phyloP scores from a whole-genome alignment of 1,140 invertebrate genomes.

The Palaemon carinicauda region DNA sequence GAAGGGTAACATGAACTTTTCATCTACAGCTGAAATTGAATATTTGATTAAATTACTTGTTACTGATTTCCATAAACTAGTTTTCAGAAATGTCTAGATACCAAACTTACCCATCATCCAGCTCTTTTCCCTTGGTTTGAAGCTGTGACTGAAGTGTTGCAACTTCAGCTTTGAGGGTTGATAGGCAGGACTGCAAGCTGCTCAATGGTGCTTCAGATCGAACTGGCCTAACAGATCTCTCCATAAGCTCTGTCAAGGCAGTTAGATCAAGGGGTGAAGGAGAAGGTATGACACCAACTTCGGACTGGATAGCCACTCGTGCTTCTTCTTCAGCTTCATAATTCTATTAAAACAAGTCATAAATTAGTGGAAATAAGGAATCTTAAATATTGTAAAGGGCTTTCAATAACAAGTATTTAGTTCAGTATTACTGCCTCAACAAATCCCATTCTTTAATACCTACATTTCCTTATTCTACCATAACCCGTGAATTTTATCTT shows the following conservation, averaged over 20 bases:
- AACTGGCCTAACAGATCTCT: slow-evolving; percentile 6
- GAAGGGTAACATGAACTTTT: too few relatives aligned
- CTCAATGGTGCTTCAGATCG: slow-evolving; percentile 7
- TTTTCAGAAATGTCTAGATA: neutral
- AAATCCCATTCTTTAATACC: too few relatives aligned
- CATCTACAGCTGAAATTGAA: too few relatives aligned
- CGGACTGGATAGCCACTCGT: neutral
- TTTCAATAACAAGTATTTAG: neutral
- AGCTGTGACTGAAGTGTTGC: slow-evolving; percentile 40
- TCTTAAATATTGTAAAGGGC: neutral
- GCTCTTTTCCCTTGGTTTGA: neutral
- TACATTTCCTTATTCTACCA: neutral
- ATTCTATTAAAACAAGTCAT: neutral
- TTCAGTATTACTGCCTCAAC: too few relatives aligned
- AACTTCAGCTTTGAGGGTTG: slow-evolving; percentile 36
- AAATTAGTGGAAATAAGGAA: neutral
- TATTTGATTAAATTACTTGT: too few relatives aligned
- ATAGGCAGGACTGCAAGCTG: slow-evolving; percentile 31
- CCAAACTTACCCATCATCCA: slow-evolving; percentile 10
- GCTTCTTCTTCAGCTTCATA: slow-evolving; percentile 28
- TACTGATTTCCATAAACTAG: too few relatives aligned
- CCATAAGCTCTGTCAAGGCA: slow-evolving; percentile 32
- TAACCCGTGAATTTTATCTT: too few relatives aligned
- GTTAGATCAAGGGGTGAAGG: slow-evolving; percentile 23
- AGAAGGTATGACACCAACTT: slow-evolving; percentile 15